Evolutionary conservation across 2,888 invertebrate species (phyloP).

Genomic region (Metellina segmentata): DNA sequence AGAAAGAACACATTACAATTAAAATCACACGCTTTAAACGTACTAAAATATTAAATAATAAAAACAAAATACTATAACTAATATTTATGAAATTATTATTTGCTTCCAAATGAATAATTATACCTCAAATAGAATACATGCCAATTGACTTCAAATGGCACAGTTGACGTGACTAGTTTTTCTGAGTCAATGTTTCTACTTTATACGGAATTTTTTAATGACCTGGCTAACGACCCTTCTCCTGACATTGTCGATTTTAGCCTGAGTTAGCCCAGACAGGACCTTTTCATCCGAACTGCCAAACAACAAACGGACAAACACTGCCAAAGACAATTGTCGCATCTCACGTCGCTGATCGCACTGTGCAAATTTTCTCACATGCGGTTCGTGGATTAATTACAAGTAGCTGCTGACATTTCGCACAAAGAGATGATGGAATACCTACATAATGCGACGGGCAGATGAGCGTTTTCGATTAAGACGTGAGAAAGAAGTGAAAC

Average conservation of each 20-base stretch:
- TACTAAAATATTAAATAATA: too few species aligned
- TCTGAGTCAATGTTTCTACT: too few species aligned
- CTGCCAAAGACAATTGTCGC: constrained; percentile 1
- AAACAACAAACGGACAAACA: background rate
- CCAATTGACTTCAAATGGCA: too few species aligned
- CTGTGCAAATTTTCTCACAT: constrained; percentile 5
- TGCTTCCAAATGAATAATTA: too few species aligned
- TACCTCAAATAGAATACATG: too few species aligned
- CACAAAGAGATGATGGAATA: constrained; percentile 68
- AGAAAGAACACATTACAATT: too few species aligned
- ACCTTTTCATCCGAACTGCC: background rate
- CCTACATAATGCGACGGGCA: constrained; percentile 13
- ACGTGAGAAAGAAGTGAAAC: constrained; percentile 37
- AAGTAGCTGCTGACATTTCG: constrained; percentile 56
- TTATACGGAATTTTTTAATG: too few species aligned
- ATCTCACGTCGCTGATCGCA: background rate
- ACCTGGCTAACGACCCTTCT: constrained; percentile 5
- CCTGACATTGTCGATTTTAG: background rate
- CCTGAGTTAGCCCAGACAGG: too few species aligned
- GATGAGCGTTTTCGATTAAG: constrained; percentile 47
- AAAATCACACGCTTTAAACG: too few species aligned
- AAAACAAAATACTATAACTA: too few species aligned
- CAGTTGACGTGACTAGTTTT: too few species aligned
- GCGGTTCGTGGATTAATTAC: constrained; percentile 64
- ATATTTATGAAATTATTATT: too few species aligned